A percentile compares a stretch with the other conserved stretches of the same genome.
Conservation (phyloP, 2,888 invertebrate species). For the Thysanoteuthis rhombus region DNA sequence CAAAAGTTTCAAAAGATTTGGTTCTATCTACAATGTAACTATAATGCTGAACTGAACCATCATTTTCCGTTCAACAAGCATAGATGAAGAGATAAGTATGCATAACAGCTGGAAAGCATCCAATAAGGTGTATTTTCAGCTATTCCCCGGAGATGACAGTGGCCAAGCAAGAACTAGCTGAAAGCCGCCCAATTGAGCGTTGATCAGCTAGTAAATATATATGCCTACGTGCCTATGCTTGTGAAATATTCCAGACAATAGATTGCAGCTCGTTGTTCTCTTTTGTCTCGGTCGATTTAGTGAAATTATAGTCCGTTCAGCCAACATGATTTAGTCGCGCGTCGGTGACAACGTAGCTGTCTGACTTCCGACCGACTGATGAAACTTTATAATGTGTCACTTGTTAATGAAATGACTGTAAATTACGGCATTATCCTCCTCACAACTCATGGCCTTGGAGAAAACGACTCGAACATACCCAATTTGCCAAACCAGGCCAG, state of each 20-base stretch:
- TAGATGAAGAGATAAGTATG: too few species aligned
- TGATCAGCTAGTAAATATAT: background rate
- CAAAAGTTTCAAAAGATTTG: too few species aligned
- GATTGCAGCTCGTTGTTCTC: background rate
- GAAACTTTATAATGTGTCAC: slow-evolving; percentile 12
- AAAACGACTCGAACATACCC: background rate
- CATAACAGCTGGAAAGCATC: too few species aligned
- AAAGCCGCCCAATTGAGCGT: too few species aligned
- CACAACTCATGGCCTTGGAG: background rate
- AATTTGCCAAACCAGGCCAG: background rate
- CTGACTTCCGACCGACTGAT: background rate
- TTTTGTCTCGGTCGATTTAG: background rate
- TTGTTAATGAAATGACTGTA: slow-evolving; percentile 12
- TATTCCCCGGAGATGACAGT: too few species aligned
- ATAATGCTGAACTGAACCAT: too few species aligned
- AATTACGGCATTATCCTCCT: background rate
- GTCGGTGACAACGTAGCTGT: background rate
- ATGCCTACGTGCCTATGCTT: background rate
- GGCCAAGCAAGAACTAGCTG: too few species aligned
- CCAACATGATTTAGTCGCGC: background rate
- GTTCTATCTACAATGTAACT: too few species aligned
- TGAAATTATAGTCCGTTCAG: background rate
- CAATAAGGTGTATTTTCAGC: too few species aligned
- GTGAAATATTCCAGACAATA: background rate
- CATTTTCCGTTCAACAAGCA: too few species aligned